Evolutionary conservation across 2,888 invertebrate species (phyloP).

Genomic region (Drosophila setosimentum): DNA sequence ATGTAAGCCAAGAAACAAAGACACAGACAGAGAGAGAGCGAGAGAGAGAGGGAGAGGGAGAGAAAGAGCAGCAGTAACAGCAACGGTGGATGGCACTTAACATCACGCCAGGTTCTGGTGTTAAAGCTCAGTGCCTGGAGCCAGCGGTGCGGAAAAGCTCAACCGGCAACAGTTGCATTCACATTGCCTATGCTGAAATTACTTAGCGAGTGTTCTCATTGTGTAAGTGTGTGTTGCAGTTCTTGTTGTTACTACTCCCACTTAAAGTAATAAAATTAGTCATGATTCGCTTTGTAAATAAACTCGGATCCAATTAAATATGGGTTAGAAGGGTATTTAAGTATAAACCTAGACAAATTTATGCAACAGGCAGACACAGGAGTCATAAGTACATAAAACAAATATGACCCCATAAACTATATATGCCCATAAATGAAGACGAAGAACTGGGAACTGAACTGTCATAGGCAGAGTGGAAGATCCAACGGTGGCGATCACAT

Average conservation of each 20-base stretch:
- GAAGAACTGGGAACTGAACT: not conserved
- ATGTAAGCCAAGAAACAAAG: slow-evolving; percentile 5
- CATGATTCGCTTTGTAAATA: slow-evolving; percentile 2
- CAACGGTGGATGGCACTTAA: slow-evolving; percentile 2
- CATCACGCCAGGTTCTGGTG: slow-evolving; percentile 12
- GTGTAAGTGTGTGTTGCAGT: not conserved
- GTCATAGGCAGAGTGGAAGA: not conserved
- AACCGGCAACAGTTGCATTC: slow-evolving; percentile 8
- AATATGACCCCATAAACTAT: not conserved
- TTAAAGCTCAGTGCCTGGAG: slow-evolving; percentile 8
- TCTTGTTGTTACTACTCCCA: slow-evolving; percentile 2
- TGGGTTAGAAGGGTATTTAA: not conserved
- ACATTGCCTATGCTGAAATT: slow-evolving; percentile 4
- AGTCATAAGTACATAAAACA: not conserved
- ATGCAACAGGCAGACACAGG: not conserved
- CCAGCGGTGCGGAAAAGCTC: slow-evolving; percentile 15
- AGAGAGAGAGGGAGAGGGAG: too few relatives aligned
- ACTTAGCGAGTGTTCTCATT: slow-evolving; percentile 6
- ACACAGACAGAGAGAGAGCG: not conserved
- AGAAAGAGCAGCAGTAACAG: not conserved
- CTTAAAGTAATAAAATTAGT: slow-evolving; percentile 8
- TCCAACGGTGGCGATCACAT: not conserved
- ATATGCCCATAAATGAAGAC: not conserved
- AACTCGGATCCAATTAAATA: slow-evolving; percentile 3
- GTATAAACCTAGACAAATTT: not conserved